phyloP scores from a whole-genome alignment of 1,140 invertebrate species.

The Cydia strobilella region DNA sequence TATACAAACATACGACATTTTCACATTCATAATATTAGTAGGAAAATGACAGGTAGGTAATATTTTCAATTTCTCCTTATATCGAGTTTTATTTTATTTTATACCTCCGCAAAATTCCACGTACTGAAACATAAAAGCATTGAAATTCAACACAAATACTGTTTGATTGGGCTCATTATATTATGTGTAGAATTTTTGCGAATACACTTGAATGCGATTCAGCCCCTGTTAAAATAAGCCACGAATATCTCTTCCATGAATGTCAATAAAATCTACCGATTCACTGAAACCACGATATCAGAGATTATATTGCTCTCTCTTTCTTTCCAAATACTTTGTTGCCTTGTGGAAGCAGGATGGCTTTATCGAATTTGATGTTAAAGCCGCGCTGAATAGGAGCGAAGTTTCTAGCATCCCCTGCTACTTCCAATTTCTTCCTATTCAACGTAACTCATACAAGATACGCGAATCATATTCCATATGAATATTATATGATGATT shows the following conservation, averaged over 20 bases:
- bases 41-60: background rate
- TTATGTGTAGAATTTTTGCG: constrained; percentile 11
- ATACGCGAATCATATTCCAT: constrained; percentile 1
- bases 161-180: constrained; percentile 17
- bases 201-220: constrained; percentile 36
- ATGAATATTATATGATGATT: constrained; percentile 5
- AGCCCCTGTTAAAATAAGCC: constrained; percentile 42
- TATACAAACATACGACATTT: no score
- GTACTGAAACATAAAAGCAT: background rate
- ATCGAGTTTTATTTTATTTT: background rate
- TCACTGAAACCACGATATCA: background rate
- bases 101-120: background rate
- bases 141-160: constrained; percentile 6
- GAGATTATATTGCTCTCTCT: background rate
- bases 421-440: constrained; percentile 59
- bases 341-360: background rate
- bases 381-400: constrained; percentile 40
- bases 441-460: constrained; percentile 48
- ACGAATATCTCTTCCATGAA: constrained; percentile 42
- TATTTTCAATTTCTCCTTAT: background rate
- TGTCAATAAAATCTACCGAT: constrained; percentile 48
- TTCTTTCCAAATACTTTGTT: background rate
- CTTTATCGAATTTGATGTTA: background rate
- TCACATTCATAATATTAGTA: no score
- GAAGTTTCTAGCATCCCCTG: constrained; percentile 47